These are phyloP conservation scores for Syngnathoides biaculeatus DNA, from an alignment of 2,113 vertebrate genomes.

Conservation along the genomic window DNA sequence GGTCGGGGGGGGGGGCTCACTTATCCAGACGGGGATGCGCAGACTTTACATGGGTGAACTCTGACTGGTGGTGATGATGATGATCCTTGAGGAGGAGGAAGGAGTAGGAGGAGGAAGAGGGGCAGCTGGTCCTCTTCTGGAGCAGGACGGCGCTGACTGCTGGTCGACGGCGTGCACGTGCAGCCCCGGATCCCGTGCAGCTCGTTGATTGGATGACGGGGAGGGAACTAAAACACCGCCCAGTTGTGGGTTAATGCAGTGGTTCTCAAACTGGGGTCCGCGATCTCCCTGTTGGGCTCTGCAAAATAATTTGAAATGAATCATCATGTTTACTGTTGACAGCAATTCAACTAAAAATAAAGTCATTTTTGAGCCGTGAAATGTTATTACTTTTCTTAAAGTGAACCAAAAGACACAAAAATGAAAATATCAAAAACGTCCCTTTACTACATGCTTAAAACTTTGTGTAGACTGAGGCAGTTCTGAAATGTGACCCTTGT, in stretches of 20 bases:
- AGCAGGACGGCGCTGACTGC: slow-evolving; percentile 67
- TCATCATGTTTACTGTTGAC: neutral
- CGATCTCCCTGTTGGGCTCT: neutral
- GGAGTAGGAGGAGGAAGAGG: neutral
- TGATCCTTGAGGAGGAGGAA: neutral
- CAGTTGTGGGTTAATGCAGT: slow-evolving; percentile 75
- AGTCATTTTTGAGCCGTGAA: no score
- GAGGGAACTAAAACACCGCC: slow-evolving; percentile 71
- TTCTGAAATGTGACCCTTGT: no score
- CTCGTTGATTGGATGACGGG: slow-evolving; percentile 66
- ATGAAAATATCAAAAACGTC: no score
- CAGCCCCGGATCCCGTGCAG: slow-evolving; percentile 67
- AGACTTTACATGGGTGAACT: slow-evolving; percentile 63
- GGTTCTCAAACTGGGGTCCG: slow-evolving; percentile 47
- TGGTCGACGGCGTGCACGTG: slow-evolving; percentile 63
- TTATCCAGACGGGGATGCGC: slow-evolving; percentile 72
- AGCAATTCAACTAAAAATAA: no score
- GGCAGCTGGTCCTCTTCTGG: slow-evolving; percentile 33
- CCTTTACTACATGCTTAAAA: no score
- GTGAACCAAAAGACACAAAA: no score
- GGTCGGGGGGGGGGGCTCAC: slow-evolving; percentile 29
- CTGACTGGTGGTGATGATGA: slow-evolving; percentile 11
- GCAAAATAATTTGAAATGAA: neutral
- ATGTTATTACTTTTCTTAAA: no score
- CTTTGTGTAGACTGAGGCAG: no score